These are phyloP conservation scores for Miltochrista miniata DNA, from an alignment of 2,888 invertebrate species.

Conservation along the genomic window DNA sequence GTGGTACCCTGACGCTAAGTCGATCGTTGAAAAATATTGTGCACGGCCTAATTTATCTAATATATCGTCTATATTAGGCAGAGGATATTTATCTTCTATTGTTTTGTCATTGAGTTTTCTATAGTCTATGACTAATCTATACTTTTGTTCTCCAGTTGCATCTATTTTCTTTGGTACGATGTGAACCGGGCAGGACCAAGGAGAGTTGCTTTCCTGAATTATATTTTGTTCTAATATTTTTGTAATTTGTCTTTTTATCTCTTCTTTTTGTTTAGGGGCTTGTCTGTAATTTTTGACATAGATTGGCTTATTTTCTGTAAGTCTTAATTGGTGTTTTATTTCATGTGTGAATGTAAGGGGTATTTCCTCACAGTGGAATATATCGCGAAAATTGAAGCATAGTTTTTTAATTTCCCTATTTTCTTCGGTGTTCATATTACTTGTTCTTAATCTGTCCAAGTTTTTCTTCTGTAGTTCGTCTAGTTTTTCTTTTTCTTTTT, in stretches of 20 bases:
- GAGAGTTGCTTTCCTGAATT: constrained; percentile 8
- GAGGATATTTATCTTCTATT: constrained; percentile 34
- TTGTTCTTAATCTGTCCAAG: constrained; percentile 17
- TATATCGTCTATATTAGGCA: too few relatives aligned
- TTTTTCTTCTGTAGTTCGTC: constrained; percentile 17
- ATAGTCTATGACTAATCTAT: constrained; percentile 18
- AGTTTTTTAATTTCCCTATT: constrained; percentile 29
- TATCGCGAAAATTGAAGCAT: constrained; percentile 40
- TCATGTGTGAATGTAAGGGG: constrained; percentile 41
- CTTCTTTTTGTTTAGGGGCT: too few relatives aligned
- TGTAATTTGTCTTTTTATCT: constrained; percentile 11
- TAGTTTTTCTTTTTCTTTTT: neutral
- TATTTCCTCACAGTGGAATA: constrained; percentile 44
- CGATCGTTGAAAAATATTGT: constrained; percentile 36
- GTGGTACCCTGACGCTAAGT: constrained; percentile 35
- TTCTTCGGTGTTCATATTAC: constrained; percentile 45
- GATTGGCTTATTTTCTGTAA: constrained; percentile 29
- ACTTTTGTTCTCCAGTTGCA: constrained; percentile 6
- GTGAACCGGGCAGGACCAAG: constrained; percentile 10
- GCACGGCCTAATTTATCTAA: too few relatives aligned
- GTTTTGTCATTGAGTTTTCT: constrained; percentile 28
- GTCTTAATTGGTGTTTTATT: constrained; percentile 47
- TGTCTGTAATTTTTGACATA: constrained; percentile 22
- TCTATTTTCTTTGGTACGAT: too few relatives aligned
- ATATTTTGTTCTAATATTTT: constrained; percentile 9